A percentile compares a stretch with the other conserved stretches of the same genome.
phyloP scores from a whole-genome alignment of 2,888 invertebrate genomes.

The Panorpa germanica region DNA sequence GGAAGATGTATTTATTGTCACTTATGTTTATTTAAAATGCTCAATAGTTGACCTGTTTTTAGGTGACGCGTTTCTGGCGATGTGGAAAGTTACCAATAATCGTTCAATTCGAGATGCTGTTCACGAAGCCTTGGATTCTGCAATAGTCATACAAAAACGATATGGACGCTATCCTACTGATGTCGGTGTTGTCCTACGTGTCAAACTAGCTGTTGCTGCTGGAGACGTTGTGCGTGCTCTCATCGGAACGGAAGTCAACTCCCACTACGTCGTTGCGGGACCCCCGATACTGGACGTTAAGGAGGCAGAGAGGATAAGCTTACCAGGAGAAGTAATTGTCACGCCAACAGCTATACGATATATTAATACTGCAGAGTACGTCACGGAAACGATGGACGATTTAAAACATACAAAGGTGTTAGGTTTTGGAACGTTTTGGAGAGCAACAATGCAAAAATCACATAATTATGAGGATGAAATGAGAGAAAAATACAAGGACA shows the following conservation, averaged over 20 bases:
- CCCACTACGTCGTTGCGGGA: conserved; percentile 39
- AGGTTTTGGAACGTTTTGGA: conserved; percentile 25
- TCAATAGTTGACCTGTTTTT: conserved; percentile 3
- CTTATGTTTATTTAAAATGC: background rate
- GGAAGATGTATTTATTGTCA: too few relatives aligned
- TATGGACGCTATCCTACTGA: conserved; percentile 41
- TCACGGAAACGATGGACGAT: conserved; percentile 31
- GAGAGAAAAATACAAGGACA: too few relatives aligned
- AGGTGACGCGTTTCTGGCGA: conserved; percentile 41
- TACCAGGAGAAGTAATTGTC: conserved; percentile 40
- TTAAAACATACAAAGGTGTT: conserved; percentile 30
- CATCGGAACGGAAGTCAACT: conserved; percentile 28
- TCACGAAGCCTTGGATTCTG: conserved; percentile 44
- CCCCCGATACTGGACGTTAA: conserved; percentile 40
- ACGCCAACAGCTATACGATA: conserved; percentile 38
- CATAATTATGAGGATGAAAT: too few relatives aligned
- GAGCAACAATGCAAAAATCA: conserved; percentile 12
- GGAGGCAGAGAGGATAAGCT: conserved; percentile 27
- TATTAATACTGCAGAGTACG: conserved; percentile 37
- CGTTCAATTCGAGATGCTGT: conserved; percentile 37
- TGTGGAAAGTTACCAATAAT: conserved; percentile 37
- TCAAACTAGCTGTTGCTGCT: conserved; percentile 42
- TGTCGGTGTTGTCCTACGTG: conserved; percentile 39
- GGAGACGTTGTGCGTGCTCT: conserved; percentile 36
- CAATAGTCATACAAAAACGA: conserved; percentile 43